A percentile compares a stretch with the other conserved stretches of the same genome.
Evolutionary conservation across 2,797 vertebrate species (phyloP).

Genomic region (Spinibarbus caldwelli): DNA sequence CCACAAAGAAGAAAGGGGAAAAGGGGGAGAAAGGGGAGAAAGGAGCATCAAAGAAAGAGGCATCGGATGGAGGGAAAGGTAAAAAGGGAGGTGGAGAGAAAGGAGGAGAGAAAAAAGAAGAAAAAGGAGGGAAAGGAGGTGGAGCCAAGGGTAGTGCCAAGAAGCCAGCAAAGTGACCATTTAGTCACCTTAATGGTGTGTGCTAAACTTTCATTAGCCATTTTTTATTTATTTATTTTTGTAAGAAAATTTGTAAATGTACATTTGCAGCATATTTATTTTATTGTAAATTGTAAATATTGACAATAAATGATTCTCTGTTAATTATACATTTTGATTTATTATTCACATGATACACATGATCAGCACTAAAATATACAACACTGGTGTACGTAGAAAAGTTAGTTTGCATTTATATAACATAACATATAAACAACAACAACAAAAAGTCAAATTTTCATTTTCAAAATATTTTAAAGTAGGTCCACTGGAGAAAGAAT

Average conservation of each 20-base stretch:
- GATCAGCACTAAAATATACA: slow-evolving; percentile 66
- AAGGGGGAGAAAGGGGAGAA: slow-evolving; percentile 68
- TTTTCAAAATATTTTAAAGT: not conserved
- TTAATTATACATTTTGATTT: slow-evolving; percentile 64
- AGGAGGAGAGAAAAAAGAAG: slow-evolving; percentile 54
- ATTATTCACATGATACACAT: slow-evolving; percentile 74
- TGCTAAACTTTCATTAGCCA: slow-evolving; percentile 47
- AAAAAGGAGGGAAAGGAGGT: slow-evolving; percentile 59
- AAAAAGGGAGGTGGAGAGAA: slow-evolving; percentile 62
- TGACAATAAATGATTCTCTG: slow-evolving; percentile 30
- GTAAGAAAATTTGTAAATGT: slow-evolving; percentile 29
- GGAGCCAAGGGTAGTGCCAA: slow-evolving; percentile 73
- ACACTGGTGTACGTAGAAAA: slow-evolving; percentile 55
- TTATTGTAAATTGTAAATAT: slow-evolving; percentile 54
- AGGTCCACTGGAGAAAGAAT: not conserved
- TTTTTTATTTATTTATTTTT: slow-evolving; percentile 52
- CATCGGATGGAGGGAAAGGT: slow-evolving; percentile 45
- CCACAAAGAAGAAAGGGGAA: slow-evolving; percentile 62
- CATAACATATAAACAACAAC: not conserved
- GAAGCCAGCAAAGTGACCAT: slow-evolving; percentile 73
- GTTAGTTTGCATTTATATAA: slow-evolving; percentile 65
- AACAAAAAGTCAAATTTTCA: not conserved
- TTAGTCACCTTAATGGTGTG: slow-evolving; percentile 35
- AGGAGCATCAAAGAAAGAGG: slow-evolving; percentile 63
- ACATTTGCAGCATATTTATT: slow-evolving; percentile 31